Evolutionary conservation across 1,140 invertebrate species (phyloP).

Genomic region (Chironomus tepperi): DNA sequence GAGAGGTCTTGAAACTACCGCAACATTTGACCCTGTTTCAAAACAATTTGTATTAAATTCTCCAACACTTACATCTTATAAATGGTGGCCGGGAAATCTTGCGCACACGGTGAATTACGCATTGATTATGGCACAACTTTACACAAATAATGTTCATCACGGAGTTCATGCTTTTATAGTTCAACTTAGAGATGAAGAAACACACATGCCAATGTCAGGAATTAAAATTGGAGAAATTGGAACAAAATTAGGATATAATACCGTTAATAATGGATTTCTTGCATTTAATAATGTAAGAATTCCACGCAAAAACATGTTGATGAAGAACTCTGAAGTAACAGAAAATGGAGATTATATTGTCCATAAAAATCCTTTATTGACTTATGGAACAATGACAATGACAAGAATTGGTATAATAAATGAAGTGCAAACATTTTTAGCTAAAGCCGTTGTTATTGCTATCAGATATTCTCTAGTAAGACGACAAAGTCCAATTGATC

Average conservation of each 20-base stretch:
- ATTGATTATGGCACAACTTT: constrained; percentile 82
- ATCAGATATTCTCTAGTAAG: constrained; percentile 83
- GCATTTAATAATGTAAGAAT: constrained; percentile 78
- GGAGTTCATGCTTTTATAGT: constrained; percentile 91
- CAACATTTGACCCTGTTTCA: constrained; percentile 73
- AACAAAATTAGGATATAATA: constrained; percentile 83
- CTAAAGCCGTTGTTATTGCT: constrained; percentile 76
- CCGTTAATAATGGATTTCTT: constrained; percentile 85
- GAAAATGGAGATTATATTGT: constrained; percentile 83
- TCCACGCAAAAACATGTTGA: constrained; percentile 80
- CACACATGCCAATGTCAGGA: constrained; percentile 75
- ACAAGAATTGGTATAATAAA: constrained; percentile 72
- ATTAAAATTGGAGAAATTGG: constrained; percentile 92
- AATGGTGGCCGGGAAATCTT: constrained; percentile 44
- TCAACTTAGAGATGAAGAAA: constrained; percentile 77
- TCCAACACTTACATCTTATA: constrained; percentile 78
- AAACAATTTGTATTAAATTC: constrained; percentile 83
- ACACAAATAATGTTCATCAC: constrained; percentile 70
- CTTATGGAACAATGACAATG: constrained; percentile 93
- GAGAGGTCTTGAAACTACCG: constrained; percentile 81
- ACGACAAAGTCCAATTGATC: constrained; percentile 73
- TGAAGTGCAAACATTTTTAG: constrained; percentile 60
- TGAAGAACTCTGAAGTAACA: constrained; percentile 84
- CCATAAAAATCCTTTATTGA: constrained; percentile 72
- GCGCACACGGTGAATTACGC: constrained; percentile 89